These are phyloP conservation scores for Siphlonurus alternatus DNA, from an alignment of 2,888 invertebrate genomes.

Conservation along the genomic window DNA sequence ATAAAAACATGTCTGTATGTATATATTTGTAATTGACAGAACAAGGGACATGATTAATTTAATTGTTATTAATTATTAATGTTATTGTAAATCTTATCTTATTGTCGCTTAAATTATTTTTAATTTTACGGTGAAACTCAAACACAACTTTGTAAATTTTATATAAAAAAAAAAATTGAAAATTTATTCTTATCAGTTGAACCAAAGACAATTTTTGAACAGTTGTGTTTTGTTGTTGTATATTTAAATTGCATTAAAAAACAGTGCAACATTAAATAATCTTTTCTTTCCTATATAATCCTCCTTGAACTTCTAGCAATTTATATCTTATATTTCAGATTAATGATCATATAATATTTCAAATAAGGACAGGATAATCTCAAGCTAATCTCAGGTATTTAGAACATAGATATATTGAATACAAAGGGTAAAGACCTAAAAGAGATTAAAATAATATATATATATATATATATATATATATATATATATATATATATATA, in stretches of 20 bases:
- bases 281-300: not conserved
- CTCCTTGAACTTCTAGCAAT: not conserved
- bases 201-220: not conserved
- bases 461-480: no score
- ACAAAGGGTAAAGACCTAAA: no score
- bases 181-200: not conserved
- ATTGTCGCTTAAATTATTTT: not conserved
- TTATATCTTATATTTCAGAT: no score
- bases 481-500: no score
- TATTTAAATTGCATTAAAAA: not conserved
- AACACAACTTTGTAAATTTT: not conserved
- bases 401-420: no score
- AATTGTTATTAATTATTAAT: not conserved
- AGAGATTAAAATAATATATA: no score
- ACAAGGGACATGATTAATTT: not conserved
- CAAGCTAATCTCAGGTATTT: no score
- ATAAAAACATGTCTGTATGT: not conserved
- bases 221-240: not conserved
- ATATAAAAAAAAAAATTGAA: not conserved
- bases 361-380: no score
- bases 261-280: not conserved
- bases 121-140: not conserved
- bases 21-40: not conserved
- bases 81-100: not conserved
- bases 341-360: no score